Percentiles rank a stretch among this genome's conserved stretches.
Evolutionary conservation across 2,113 vertebrate genomes (phyloP).

Genomic region (Sylvietta virens): DNA sequence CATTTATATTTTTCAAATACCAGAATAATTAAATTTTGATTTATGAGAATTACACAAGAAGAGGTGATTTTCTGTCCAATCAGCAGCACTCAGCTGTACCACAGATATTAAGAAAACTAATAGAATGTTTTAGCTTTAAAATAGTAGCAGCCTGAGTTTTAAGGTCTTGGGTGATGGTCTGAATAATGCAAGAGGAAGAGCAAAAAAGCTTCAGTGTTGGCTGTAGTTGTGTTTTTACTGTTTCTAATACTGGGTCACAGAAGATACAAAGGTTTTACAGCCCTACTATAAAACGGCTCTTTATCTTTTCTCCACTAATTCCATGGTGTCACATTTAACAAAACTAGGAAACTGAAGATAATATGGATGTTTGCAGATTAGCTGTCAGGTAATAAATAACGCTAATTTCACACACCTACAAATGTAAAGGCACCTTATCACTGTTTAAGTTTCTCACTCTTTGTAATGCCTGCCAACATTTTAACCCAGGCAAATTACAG

Average conservation of each 20-base stretch:
- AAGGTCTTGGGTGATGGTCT: not conserved
- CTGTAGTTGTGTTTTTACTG: not conserved
- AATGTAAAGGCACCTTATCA: conserved; percentile 73
- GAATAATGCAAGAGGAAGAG: conserved; percentile 33
- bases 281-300: conserved; percentile 70
- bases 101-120: not conserved
- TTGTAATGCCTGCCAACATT: conserved; percentile 73
- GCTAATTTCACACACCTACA: conserved; percentile 72
- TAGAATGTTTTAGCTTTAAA: not conserved
- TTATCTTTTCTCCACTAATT: conserved; percentile 73
- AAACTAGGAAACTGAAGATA: conserved; percentile 78
- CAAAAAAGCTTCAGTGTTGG: not conserved
- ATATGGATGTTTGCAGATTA: conserved; percentile 74
- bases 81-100: not conserved
- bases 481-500: conserved; percentile 68
- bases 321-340: conserved; percentile 69
- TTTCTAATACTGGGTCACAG: conserved; percentile 64
- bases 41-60: not conserved
- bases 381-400: conserved; percentile 79
- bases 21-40: not conserved
- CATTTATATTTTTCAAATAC: not conserved
- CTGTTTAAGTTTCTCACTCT: conserved; percentile 72
- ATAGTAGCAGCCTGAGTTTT: not conserved
- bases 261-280: conserved; percentile 71
- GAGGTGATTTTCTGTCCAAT: not conserved